Evolutionary conservation across 2,888 invertebrate species (phyloP), one percentile per base, ranked within the genome.

Genomic region (Leucophenga maculata): DNA sequence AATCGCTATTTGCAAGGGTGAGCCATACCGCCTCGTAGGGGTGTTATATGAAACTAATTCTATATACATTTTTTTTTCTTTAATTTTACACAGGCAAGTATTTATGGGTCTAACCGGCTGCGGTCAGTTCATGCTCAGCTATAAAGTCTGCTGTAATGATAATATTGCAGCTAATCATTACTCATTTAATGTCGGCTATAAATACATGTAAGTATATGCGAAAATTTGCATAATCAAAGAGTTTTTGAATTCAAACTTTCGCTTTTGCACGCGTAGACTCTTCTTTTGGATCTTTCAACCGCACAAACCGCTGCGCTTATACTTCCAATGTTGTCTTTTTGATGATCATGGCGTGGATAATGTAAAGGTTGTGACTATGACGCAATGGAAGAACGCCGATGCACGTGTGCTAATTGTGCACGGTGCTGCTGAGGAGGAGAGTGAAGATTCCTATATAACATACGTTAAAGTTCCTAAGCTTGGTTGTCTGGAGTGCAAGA

Each of bases 101-200:
- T 95, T 96, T 86, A 95, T 98, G 93, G 98, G 98, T 8, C 94
- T 97, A 85, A 96, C 96, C n/a, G 94, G 95, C 80, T 97, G 97
- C 88, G 97, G 97, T 14, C 95, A 96, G 89, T 97, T 94, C 90
- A 91, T 98, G 75, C 90, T 98, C 78, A 97, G 97, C 74, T 97
- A 97, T 88, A 96, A 88, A 69, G 86, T 88, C 39, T 84, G 95
- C 1, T 92, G 91, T 83, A 90, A 90, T 73, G 90, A 91, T 75
- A 90, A 89, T 74, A 82, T 89, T 72, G 90, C 89, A 76, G 90
- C 90, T 44, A 89, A 89, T 50, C 90, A 91, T 77, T 89, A 89
- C 71, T 90, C 90, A 77, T 92, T 91, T 81, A 90, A 90, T 79
- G 91, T 90, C 85, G 91, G 89, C 88, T 91, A 87, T 89, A 91